These are phyloP conservation scores for Psylliodes chrysocephalus DNA, from an alignment of 2,888 invertebrate species.

Conservation along the genomic window DNA sequence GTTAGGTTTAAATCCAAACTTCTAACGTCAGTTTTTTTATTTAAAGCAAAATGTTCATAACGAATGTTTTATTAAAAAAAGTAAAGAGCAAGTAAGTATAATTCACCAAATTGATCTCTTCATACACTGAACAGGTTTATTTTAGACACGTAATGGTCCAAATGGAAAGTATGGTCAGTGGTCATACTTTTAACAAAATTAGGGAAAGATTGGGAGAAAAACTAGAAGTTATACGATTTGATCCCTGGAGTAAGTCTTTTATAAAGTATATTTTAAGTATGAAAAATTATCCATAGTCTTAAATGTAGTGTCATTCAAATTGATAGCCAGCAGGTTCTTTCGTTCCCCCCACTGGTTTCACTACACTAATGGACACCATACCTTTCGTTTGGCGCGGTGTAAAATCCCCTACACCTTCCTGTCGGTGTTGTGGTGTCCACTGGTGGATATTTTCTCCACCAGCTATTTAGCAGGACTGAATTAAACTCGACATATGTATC, in stretches of 20 bases:
- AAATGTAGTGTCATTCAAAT: no score
- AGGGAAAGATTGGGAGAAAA: slow-evolving; percentile 83
- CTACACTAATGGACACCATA: no score
- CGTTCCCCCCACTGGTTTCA: no score
- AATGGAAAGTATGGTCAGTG: slow-evolving; percentile 82
- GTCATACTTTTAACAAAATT: slow-evolving; percentile 74
- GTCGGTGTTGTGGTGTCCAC: no score
- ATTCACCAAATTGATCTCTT: slow-evolving; percentile 14
- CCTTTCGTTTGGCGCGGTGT: no score
- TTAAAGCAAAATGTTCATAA: slow-evolving; percentile 71
- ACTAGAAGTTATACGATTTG: slow-evolving; percentile 77
- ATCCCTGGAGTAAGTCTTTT: slow-evolving; percentile 79
- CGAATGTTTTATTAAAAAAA: slow-evolving; percentile 76
- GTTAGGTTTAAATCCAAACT: background rate
- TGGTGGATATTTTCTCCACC: no score
- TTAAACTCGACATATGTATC: no score
- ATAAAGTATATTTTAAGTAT: background rate
- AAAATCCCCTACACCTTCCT: no score
- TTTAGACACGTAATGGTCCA: slow-evolving; percentile 80
- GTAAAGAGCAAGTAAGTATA: slow-evolving; percentile 80
- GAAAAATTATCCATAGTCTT: no score
- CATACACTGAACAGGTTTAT: slow-evolving; percentile 43
- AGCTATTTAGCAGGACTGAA: no score
- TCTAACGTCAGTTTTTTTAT: background rate
- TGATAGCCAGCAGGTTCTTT: no score